Evolutionary conservation across 2,888 invertebrate genomes (phyloP).

Genomic region (Agrotis puta): DNA sequence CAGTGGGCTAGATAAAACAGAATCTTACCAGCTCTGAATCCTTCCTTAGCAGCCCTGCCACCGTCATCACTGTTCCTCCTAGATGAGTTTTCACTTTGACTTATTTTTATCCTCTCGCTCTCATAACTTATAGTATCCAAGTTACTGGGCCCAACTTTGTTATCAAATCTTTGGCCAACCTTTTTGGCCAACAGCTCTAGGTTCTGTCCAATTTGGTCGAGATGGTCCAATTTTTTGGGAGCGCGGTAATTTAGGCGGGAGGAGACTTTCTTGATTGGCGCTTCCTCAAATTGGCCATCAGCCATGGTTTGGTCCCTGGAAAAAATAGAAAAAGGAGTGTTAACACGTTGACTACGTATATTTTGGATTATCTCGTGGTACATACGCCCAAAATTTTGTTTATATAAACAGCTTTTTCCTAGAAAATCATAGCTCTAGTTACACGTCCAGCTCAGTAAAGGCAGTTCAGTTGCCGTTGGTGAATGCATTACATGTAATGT

Average conservation of each 20-base stretch:
- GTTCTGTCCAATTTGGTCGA: slow-evolving; percentile 62
- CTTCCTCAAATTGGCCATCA: slow-evolving; percentile 76
- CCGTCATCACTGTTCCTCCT: slow-evolving; percentile 85
- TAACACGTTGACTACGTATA: too few species aligned
- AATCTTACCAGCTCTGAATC: slow-evolving; percentile 76
- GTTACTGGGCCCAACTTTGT: slow-evolving; percentile 56
- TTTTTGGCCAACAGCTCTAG: slow-evolving; percentile 65
- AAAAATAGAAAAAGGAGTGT: slow-evolving; percentile 13
- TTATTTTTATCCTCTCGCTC: slow-evolving; percentile 79
- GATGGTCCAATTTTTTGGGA: slow-evolving; percentile 68
- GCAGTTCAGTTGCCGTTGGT: too few species aligned
- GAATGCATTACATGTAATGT: too few species aligned
- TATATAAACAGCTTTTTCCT: too few species aligned
- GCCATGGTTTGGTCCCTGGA: slow-evolving; percentile 79
- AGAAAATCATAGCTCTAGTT: too few species aligned
- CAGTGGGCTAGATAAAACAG: too few species aligned
- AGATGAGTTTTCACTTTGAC: slow-evolving; percentile 83
- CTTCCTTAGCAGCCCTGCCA: slow-evolving; percentile 76
- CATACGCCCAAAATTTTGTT: too few species aligned
- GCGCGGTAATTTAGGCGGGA: slow-evolving; percentile 69
- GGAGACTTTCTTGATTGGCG: slow-evolving; percentile 72
- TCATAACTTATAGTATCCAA: slow-evolving; percentile 83
- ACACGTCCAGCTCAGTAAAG: too few species aligned
- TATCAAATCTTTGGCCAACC: slow-evolving; percentile 65
- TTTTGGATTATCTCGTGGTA: too few species aligned